Evolutionary conservation across 2,888 invertebrate genomes (phyloP), one percentile per base, ranked within the genome.

Genomic region (Drosophila cognata): DNA sequence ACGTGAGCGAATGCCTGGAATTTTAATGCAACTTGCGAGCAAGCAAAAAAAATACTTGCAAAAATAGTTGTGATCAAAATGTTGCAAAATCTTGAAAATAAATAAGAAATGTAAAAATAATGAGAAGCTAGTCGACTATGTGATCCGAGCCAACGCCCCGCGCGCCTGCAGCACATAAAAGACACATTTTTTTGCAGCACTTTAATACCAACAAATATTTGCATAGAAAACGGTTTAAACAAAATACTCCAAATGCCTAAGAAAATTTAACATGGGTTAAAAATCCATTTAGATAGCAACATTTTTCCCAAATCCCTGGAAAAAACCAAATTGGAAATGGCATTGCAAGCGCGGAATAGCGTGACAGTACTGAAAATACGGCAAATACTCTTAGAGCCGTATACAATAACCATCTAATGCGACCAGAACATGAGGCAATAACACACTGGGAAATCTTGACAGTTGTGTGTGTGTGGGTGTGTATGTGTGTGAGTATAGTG

Each of bases 391-490:
- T 57, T 29, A 57, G 35, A 52, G 57, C 62, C 53, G 35, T 35
- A 61, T 71, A 63, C 72, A 71, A 71, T 71, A 71, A 71, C 52
- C 63, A 38, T 41, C 63, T 71, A 75, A 82, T 82, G 76, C 79
- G 64, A 79, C 71, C 71, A 58, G 29, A 73, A 60, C 36, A 65
- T 73, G 73, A 18, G 66, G 59, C 80, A 67, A 80, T 83, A 79
- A 79, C 76, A 68, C 80, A 64, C 82, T 79, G 69, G 67, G 70
- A 79, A 70, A 79, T 70, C 82, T 53, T 50, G 48, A 48, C 66
- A 58, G 74, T 82, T 57, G 31, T 73, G 31, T 41, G 36, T 21
- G 16, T 51, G 31, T 41, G 36, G 21, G 16, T 51, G 36, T 38
- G 38, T 43, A 29, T 18, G 36, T 50, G 4, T 18, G 38, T 13